phyloP scores from a whole-genome alignment of 2,888 invertebrate species.

The Cylloceria caligata region DNA sequence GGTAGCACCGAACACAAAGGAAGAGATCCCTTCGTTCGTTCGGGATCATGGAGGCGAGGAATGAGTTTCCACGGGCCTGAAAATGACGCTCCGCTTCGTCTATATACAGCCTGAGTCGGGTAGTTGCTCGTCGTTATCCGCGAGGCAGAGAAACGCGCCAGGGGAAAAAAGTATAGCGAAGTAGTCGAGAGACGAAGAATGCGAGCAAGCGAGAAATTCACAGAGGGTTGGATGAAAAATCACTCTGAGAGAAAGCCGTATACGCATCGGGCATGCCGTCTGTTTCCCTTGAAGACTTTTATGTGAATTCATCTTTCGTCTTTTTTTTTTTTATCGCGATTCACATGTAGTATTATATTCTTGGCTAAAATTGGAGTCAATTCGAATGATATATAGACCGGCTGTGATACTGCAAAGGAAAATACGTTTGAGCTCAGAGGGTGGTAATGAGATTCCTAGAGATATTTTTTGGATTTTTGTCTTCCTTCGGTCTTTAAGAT shows the following conservation, averaged over 20 bases:
- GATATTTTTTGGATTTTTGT: conserved; percentile 1
- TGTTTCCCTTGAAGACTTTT: not conserved
- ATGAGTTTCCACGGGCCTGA: conserved; percentile 61
- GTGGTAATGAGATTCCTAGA: not conserved
- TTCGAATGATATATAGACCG: conserved; percentile 35
- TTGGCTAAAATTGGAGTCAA: conserved; percentile 31
- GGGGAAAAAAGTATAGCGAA: conserved; percentile 17
- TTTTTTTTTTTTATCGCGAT: conserved; percentile 28
- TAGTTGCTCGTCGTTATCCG: conserved; percentile 32
- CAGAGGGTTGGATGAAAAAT: conserved; percentile 44
- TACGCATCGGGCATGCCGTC: conserved; percentile 3
- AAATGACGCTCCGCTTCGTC: conserved; percentile 49
- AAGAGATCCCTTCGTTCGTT: conserved; percentile 52
- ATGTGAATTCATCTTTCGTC: not conserved
- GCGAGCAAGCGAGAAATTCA: conserved; percentile 19
- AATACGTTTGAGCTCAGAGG: not conserved
- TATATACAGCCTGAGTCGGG: conserved; percentile 20
- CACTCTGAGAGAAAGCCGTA: conserved; percentile 39
- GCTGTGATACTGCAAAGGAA: conserved; percentile 1
- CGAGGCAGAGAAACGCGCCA: conserved; percentile 32
- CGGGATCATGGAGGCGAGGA: conserved; percentile 62
- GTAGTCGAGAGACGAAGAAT: conserved; percentile 9
- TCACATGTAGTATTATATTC: conserved; percentile 30
- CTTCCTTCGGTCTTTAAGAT: not conserved
- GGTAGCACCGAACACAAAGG: conserved; percentile 52